Conservation (phyloP, 2,797 vertebrate genomes). For the Malurus splendens region DNA sequence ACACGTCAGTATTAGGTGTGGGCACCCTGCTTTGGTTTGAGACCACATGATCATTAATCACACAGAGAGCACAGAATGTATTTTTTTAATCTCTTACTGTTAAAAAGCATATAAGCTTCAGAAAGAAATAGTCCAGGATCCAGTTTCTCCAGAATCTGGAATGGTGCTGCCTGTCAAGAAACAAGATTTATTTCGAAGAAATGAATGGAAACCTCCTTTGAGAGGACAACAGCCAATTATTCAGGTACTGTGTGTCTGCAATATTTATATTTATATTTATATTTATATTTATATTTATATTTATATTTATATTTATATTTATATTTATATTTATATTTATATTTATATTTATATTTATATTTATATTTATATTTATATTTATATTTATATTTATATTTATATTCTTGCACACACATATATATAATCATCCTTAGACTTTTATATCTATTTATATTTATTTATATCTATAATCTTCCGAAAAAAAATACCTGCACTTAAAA, state of each 20-base stretch:
- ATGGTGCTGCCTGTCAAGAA: conserved; percentile 15
- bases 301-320: too few relatives aligned
- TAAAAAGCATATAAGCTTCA: conserved; percentile 55
- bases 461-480: not conserved
- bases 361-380: too few relatives aligned
- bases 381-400: too few relatives aligned
- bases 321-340: too few relatives aligned
- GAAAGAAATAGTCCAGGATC: conserved; percentile 53
- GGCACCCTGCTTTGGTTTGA: not conserved
- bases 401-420: too few relatives aligned
- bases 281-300: too few relatives aligned
- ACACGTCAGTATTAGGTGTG: not conserved
- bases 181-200: conserved; percentile 33
- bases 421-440: not conserved
- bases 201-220: conserved; percentile 63
- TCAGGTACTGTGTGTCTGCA: conserved; percentile 45
- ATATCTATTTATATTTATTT: not conserved
- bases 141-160: conserved; percentile 32
- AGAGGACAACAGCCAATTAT: conserved; percentile 14
- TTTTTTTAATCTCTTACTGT: not conserved
- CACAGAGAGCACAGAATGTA: not conserved
- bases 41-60: not conserved
- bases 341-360: too few relatives aligned
- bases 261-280: not conserved
- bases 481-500: not conserved